These are phyloP conservation scores for Oriolus oriolus DNA, from an alignment of 2,113 vertebrate genomes.

Conservation along the genomic window DNA sequence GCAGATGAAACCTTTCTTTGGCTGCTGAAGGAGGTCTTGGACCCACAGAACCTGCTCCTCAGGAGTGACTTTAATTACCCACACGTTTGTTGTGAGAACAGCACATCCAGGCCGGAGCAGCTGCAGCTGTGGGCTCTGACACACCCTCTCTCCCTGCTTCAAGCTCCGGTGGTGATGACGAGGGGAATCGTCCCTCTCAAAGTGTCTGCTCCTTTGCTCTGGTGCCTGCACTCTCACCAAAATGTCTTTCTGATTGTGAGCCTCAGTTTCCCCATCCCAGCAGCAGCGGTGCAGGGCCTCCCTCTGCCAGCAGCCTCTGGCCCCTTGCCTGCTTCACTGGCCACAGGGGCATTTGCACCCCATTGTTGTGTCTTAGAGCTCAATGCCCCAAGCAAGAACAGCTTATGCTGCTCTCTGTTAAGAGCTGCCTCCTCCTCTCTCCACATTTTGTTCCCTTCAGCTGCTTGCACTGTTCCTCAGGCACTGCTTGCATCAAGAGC, in stretches of 20 bases:
- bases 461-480: not conserved
- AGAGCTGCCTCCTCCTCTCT: not conserved
- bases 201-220: not conserved
- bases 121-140: not conserved
- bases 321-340: not conserved
- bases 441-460: not conserved
- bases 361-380: not conserved
- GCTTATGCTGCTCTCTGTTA: not conserved
- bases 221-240: not conserved
- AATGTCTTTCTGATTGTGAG: not conserved
- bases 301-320: not conserved
- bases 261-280: not conserved
- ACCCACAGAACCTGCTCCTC: not conserved
- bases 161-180: rapidly evolving
- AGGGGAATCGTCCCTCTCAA: not conserved
- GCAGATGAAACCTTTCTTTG: not conserved
- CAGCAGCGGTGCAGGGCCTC: not conserved
- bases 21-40: not conserved
- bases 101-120: not conserved
- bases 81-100: not conserved
- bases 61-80: not conserved
- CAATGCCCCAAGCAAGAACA: not conserved
- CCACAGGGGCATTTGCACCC: not conserved
- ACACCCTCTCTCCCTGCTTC: not conserved
- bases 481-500: not conserved